These are phyloP conservation scores for Eurystomus gularis DNA, from an alignment of 2,113 vertebrate genomes.

Conservation along the genomic window DNA sequence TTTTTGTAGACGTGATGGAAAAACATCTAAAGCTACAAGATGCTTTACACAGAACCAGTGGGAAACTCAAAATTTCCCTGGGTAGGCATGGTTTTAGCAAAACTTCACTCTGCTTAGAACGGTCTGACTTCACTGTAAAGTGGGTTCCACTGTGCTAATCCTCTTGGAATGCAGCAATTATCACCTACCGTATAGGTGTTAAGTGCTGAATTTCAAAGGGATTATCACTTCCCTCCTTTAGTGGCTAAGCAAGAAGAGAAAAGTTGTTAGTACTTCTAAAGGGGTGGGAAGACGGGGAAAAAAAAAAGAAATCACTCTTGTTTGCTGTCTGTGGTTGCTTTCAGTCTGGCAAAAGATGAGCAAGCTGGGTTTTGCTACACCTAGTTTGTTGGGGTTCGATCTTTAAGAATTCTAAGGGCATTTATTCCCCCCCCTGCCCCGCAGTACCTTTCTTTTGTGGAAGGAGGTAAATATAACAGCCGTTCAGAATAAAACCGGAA, in stretches of 20 bases:
- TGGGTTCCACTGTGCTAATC: conserved; percentile 65
- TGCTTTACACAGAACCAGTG: neutral
- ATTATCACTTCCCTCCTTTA: conserved; percentile 67
- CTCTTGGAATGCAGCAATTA: conserved; percentile 72
- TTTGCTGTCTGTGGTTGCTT: conserved; percentile 9
- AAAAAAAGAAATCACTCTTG: neutral
- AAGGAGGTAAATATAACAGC: neutral
- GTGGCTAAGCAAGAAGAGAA: conserved; percentile 54
- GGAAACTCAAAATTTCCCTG: conserved; percentile 22
- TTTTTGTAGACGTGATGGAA: neutral
- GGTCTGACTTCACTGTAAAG: conserved; percentile 49
- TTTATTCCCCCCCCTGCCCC: neutral
- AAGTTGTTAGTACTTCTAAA: conserved; percentile 55
- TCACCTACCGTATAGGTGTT: conserved; percentile 71
- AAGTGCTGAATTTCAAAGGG: conserved; percentile 73
- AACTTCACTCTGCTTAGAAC: conserved; percentile 44
- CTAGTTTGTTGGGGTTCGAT: conserved; percentile 2
- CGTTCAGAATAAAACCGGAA: neutral
- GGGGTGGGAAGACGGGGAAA: neutral
- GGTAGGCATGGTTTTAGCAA: conserved; percentile 33
- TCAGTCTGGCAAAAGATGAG: neutral
- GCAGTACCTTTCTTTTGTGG: neutral
- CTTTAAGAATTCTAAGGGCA: neutral
- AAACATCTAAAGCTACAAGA: neutral
- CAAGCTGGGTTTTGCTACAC: neutral